phyloP scores from a whole-genome alignment of 2,113 vertebrate species.

The Centrocercus urophasianus region DNA sequence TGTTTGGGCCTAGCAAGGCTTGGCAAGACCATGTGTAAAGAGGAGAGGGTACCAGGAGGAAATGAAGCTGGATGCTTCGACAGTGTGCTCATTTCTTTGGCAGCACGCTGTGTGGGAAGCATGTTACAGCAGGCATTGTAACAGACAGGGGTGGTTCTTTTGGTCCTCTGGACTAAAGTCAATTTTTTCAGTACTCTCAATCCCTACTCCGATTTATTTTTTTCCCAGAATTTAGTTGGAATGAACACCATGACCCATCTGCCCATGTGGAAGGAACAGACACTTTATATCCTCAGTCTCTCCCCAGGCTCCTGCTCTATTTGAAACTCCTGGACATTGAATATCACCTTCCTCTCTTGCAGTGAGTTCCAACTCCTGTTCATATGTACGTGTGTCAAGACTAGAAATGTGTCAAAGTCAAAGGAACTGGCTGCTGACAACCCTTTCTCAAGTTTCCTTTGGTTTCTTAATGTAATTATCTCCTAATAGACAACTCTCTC shows the following conservation, averaged over 20 bases:
- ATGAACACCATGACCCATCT: neutral
- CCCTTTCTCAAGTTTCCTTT: neutral
- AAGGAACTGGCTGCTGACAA: neutral
- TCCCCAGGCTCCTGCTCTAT: neutral
- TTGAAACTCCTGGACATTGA: neutral
- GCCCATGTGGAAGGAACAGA: neutral
- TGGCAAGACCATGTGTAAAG: conserved; percentile 36
- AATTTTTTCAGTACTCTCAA: neutral
- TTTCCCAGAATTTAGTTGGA: neutral
- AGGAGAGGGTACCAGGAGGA: conserved; percentile 27
- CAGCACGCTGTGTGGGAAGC: neutral
- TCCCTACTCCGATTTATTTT: neutral
- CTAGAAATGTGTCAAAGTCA: neutral
- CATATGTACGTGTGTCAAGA: neutral
- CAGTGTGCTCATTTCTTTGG: conserved; percentile 34
- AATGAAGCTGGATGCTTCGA: conserved; percentile 3
- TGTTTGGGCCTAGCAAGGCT: conserved; percentile 16
- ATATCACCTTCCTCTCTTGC: neutral
- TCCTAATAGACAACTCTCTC: neutral
- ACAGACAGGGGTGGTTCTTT: neutral
- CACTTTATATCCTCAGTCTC: neutral
- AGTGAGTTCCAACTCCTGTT: neutral
- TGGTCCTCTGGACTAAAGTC: neutral
- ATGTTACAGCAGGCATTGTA: neutral
- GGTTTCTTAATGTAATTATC: neutral